Conservation (phyloP, 2,797 vertebrate genomes). For the Lateolabrax maculatus region DNA sequence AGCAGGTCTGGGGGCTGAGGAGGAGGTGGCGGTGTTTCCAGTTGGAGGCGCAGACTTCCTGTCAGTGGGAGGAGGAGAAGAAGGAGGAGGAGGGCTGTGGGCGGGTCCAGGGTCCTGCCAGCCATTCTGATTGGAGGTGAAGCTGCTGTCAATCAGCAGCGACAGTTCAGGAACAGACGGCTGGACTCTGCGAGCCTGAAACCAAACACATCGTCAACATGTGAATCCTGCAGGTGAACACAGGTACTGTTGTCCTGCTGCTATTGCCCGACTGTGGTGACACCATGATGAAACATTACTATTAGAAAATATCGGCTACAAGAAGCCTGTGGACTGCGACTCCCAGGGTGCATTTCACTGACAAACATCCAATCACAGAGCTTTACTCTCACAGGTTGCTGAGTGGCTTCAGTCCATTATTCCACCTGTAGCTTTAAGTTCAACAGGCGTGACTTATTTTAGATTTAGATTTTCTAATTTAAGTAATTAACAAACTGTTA, state of each 20-base stretch:
- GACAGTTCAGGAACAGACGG: conserved; percentile 97
- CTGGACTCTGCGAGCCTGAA: conserved; percentile 89
- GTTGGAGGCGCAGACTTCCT: conserved; percentile 65
- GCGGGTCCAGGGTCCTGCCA: conserved; percentile 56
- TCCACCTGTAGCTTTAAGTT: too few species aligned
- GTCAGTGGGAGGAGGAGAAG: conserved; percentile 24
- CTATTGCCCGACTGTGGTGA: neutral
- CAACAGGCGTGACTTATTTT: too few species aligned
- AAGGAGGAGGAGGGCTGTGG: conserved; percentile 59
- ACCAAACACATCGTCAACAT: conserved; percentile 8
- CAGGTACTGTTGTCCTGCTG: neutral
- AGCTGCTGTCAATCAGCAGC: conserved; percentile 90
- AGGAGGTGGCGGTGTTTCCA: conserved; percentile 42
- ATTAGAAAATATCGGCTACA: too few species aligned
- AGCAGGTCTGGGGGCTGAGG: conserved; percentile 56
- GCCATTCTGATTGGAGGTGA: conserved; percentile 66
- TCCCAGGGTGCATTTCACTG: too few species aligned
- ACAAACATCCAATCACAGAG: too few species aligned
- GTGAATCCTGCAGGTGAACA: neutral
- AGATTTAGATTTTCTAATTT: too few species aligned
- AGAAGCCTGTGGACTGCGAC: too few species aligned
- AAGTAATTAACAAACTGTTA: too few species aligned
- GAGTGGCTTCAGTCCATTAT: too few species aligned
- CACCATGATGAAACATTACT: too few species aligned
- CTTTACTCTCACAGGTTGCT: too few species aligned